A percentile compares a stretch with the other conserved stretches of the same genome.
Evolutionary conservation across 2,888 invertebrate genomes (phyloP).

Genomic region (Drosophila robusta): DNA sequence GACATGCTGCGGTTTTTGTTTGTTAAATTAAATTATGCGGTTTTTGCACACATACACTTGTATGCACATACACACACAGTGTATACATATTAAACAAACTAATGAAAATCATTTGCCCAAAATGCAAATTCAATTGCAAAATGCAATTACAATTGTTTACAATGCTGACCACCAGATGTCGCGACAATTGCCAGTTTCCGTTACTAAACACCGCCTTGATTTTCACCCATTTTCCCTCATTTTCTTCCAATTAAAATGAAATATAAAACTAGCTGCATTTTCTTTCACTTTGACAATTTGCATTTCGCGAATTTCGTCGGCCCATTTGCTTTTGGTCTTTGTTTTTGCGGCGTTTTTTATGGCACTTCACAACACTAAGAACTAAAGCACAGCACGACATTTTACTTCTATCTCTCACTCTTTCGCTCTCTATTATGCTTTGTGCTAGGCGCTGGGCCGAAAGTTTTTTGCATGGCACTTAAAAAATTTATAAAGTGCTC

Average conservation of each 20-base stretch:
- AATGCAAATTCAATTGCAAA: constrained; percentile 46
- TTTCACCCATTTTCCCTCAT: not conserved
- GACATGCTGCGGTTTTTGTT: constrained; percentile 72
- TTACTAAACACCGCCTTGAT: not conserved
- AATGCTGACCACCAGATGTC: constrained; percentile 34
- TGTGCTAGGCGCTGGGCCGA: constrained; percentile 40
- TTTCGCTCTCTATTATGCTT: constrained; percentile 11
- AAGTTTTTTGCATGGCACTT: constrained; percentile 70
- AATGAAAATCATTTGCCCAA: constrained; percentile 44
- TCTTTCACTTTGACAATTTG: constrained; percentile 33
- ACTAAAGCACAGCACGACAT: constrained; percentile 35
- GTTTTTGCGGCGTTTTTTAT: constrained; percentile 52
- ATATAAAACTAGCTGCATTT: constrained; percentile 9
- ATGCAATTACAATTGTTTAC: constrained; percentile 45
- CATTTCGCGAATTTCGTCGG: constrained; percentile 1
- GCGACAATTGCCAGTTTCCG: constrained; percentile 24
- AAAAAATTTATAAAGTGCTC: constrained; percentile 76
- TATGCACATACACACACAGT: constrained; percentile 3
- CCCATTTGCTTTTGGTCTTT: constrained; percentile 23
- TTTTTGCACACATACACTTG: constrained; percentile 31
- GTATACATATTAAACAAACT: constrained; percentile 42
- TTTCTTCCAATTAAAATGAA: constrained; percentile 33
- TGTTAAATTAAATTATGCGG: constrained; percentile 76
- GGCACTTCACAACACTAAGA: constrained; percentile 52
- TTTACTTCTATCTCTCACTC: constrained; percentile 6